phyloP scores from a whole-genome alignment of 2,888 invertebrate species.

The Mesoligia furuncula region DNA sequence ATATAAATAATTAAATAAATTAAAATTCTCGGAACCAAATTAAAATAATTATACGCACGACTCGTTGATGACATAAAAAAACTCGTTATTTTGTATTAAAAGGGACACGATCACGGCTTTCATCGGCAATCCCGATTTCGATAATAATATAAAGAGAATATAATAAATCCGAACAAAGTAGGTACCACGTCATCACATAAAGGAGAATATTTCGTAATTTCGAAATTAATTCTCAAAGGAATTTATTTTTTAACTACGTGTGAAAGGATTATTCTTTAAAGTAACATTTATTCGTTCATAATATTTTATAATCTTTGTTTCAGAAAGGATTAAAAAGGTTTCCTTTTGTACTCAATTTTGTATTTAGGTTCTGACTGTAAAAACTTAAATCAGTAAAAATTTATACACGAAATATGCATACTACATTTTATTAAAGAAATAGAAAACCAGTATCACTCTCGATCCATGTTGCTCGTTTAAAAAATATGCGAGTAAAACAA shows the following conservation, averaged over 20 bases:
- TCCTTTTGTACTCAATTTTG: background rate
- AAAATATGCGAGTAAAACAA: background rate
- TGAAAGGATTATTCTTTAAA: conserved; percentile 14
- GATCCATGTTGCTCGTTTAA: background rate
- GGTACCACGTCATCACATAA: background rate
- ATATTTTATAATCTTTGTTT: background rate
- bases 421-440: background rate
- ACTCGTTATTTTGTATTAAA: background rate
- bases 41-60: background rate
- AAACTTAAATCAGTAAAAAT: background rate
- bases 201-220: conserved; percentile 3
- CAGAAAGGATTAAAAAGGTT: conserved; percentile 3
- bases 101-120: background rate
- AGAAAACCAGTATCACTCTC: background rate
- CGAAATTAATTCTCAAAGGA: conserved; percentile 8
- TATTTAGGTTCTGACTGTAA: background rate
- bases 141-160: background rate
- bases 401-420: background rate
- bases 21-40: background rate
- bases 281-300: conserved; percentile 2
- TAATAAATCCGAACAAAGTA: background rate
- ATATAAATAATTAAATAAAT: background rate
- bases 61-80: background rate
- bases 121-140: background rate
- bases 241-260: background rate